Evolutionary conservation across 1,140 invertebrate species (phyloP).

Genomic region (Scaptomyza graminum): DNA sequence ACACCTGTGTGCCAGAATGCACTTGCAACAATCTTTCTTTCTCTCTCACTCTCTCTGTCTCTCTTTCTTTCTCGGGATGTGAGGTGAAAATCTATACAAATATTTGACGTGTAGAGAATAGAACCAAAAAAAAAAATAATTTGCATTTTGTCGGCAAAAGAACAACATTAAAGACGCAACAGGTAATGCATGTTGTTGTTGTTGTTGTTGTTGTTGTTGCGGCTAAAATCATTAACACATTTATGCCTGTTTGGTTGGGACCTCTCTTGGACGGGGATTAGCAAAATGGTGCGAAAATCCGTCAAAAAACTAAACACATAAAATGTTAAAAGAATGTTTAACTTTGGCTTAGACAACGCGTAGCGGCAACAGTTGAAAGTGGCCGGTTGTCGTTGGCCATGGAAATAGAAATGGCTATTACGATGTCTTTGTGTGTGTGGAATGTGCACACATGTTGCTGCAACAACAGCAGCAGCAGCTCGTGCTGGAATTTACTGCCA

Average conservation of each 20-base stretch:
- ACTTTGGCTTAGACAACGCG: conserved; percentile 5
- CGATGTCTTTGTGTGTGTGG: neutral
- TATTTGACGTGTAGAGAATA: conserved; percentile 75
- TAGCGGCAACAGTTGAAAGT: conserved; percentile 56
- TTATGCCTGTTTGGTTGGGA: conserved; percentile 39
- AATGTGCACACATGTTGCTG: conserved; percentile 26
- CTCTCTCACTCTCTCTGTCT: too few species aligned
- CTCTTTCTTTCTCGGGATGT: neutral
- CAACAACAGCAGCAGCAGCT: conserved; percentile 10
- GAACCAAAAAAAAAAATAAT: conserved; percentile 49
- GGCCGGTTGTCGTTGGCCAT: conserved; percentile 16
- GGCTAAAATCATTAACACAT: conserved; percentile 72
- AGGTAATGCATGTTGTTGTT: conserved; percentile 42
- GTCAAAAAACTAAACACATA: conserved; percentile 33
- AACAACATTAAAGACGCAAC: conserved; percentile 57
- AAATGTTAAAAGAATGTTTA: conserved; percentile 17
- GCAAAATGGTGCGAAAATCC: conserved; percentile 70
- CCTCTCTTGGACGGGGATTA: conserved; percentile 27
- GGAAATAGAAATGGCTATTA: conserved; percentile 53
- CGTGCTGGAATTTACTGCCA: conserved; percentile 25
- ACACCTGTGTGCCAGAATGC: conserved; percentile 80
- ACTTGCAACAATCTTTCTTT: conserved; percentile 34
- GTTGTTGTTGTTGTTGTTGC: conserved; percentile 11
- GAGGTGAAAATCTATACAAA: conserved; percentile 74
- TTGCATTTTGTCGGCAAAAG: conserved; percentile 77